phyloP scores from a whole-genome alignment of 2,797 vertebrate genomes.

The Microchirus variegatus region DNA sequence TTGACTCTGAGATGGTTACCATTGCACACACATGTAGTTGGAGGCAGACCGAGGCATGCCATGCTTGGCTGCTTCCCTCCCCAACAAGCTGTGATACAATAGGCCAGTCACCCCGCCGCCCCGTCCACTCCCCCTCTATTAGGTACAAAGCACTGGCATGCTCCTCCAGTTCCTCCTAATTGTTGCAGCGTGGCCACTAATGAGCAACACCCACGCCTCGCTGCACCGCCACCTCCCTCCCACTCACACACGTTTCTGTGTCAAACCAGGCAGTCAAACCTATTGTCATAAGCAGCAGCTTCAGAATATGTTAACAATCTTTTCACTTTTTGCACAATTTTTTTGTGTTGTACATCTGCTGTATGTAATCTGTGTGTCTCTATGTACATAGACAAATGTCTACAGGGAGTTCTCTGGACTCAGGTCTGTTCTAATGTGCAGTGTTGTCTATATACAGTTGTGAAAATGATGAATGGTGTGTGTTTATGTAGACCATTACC shows the following conservation, averaged over 20 bases:
- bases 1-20: conserved; percentile 26
- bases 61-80: conserved; percentile 62
- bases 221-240: conserved; percentile 4
- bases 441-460: no score
- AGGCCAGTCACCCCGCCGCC: conserved; percentile 46
- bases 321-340: no score
- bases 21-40: conserved; percentile 64
- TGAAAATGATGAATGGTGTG: no score
- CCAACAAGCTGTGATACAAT: conserved; percentile 42
- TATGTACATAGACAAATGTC: no score
- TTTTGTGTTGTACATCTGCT: no score
- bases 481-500: no score
- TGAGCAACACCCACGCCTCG: conserved; percentile 74
- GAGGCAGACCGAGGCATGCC: conserved; percentile 86
- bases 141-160: conserved; percentile 86
- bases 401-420: no score
- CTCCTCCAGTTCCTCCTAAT: conserved; percentile 92
- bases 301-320: neutral
- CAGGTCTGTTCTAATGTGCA: no score
- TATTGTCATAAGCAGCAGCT: neutral
- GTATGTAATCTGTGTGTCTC: no score
- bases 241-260: conserved; percentile 8
- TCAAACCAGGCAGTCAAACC: neutral
- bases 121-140: conserved; percentile 75
- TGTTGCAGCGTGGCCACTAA: conserved; percentile 90